phyloP scores from a whole-genome alignment of 1,140 invertebrate species.

The Brachionus asplanchnoidis region DNA sequence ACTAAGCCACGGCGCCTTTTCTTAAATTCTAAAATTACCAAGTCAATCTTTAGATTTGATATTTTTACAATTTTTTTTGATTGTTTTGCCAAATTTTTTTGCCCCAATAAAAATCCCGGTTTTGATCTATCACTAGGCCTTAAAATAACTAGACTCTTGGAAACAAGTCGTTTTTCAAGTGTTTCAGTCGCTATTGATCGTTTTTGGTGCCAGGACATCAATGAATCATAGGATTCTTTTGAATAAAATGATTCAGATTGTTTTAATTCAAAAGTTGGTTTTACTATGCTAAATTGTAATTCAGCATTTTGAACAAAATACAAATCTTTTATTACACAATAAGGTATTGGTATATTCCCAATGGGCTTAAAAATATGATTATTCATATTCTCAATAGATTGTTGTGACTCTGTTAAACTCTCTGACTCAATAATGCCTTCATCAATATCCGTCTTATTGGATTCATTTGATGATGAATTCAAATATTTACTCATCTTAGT shows the following conservation, averaged over 20 bases:
- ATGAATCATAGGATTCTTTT: neutral
- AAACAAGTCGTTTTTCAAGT: neutral
- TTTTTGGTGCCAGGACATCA: neutral
- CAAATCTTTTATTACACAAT: neutral
- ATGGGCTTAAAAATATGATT: neutral
- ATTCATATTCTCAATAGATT: neutral
- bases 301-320: neutral
- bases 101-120: neutral
- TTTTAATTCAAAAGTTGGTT: neutral
- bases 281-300: neutral
- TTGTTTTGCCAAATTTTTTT: neutral
- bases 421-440: neutral
- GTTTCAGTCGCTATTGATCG: neutral
- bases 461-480: neutral
- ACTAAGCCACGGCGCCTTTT: conserved; percentile 23
- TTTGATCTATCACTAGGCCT: neutral
- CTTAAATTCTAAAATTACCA: neutral
- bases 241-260: neutral
- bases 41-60: neutral
- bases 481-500: conserved; percentile 8
- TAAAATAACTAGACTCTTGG: neutral
- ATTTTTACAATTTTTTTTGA: neutral
- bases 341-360: neutral
- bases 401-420: neutral
- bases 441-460: neutral